Conservation (phyloP, 2,113 vertebrate species). For the Atrichornis clamosus region DNA sequence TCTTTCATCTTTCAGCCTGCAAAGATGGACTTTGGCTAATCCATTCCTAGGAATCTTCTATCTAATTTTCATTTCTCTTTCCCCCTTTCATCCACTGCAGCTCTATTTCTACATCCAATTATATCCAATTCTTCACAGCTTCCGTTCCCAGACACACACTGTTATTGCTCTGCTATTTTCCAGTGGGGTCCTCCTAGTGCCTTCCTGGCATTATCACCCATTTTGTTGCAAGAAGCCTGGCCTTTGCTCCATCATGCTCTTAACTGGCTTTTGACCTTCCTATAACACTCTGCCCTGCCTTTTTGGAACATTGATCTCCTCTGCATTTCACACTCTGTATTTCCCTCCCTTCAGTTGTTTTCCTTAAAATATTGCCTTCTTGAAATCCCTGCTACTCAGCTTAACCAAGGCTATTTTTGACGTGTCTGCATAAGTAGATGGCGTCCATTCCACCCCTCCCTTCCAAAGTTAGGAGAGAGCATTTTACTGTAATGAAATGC, state of each 20-base stretch:
- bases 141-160: background rate
- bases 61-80: constrained; percentile 20
- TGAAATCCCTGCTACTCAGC: background rate
- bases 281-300: background rate
- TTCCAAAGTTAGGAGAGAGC: background rate
- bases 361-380: background rate
- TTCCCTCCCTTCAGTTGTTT: background rate
- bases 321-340: background rate
- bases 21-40: constrained; percentile 26
- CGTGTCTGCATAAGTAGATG: background rate
- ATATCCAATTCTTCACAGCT: constrained; percentile 1
- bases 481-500: background rate
- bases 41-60: background rate
- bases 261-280: background rate
- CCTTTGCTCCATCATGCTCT: background rate
- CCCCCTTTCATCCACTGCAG: background rate
- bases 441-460: background rate
- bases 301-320: background rate
- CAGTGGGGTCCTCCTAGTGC: background rate
- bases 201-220: constrained; percentile 8
- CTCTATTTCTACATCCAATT: background rate
- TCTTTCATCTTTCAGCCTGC: background rate
- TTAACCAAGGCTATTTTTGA: background rate
- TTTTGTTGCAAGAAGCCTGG: background rate
- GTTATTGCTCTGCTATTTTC: background rate